Evolutionary conservation across 1,140 invertebrate species (phyloP).

Genomic region (Pogonus chalceus): DNA sequence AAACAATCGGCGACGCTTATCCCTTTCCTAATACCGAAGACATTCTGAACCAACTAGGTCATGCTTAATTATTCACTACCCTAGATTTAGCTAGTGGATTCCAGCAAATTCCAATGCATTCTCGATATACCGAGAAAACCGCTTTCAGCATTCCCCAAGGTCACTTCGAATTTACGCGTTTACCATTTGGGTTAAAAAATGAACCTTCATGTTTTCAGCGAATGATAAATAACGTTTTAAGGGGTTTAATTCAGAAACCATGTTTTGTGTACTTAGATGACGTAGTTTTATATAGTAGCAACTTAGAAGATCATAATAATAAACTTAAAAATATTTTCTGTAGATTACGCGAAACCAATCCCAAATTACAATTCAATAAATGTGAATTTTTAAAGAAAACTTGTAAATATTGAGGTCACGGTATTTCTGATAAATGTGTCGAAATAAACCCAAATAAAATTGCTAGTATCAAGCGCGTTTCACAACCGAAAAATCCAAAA

Average conservation of each 20-base stretch:
- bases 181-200: conserved; percentile 19
- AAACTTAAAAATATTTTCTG: no score
- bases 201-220: background rate
- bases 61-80: conserved; percentile 33
- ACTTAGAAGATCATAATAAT: no score
- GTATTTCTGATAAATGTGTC: no score
- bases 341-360: no score
- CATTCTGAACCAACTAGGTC: conserved; percentile 32
- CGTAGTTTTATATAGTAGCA: no score
- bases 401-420: no score
- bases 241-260: background rate
- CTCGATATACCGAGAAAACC: conserved; percentile 32
- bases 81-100: conserved; percentile 33
- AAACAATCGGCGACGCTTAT: conserved; percentile 36
- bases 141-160: conserved; percentile 29
- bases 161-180: conserved; percentile 25
- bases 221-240: background rate
- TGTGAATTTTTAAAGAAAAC: no score
- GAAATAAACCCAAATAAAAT: conserved; percentile 14
- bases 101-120: conserved; percentile 28
- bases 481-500: conserved; percentile 10
- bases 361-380: no score
- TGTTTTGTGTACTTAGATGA: background rate
- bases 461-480: conserved; percentile 5
- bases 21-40: conserved; percentile 42